These are phyloP conservation scores for Lycodopsis pacificus DNA, from an alignment of 2,797 vertebrate species.

Conservation along the genomic window DNA sequence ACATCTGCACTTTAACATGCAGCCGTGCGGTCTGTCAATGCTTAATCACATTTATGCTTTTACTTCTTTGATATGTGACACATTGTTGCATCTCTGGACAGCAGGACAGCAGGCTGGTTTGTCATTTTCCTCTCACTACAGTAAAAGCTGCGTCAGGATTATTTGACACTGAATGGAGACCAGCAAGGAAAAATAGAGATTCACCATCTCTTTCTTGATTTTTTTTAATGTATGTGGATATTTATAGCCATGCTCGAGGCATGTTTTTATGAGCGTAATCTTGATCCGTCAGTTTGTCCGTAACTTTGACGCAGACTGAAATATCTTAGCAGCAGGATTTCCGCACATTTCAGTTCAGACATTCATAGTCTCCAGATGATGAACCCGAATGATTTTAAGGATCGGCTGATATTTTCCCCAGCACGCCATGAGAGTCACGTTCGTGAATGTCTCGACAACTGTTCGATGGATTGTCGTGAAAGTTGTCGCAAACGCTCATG, in stretches of 20 bases:
- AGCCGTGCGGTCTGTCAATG: conserved; percentile 18
- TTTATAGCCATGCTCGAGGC: neutral
- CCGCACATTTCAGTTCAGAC: neutral
- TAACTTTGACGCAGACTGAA: neutral
- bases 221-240: neutral
- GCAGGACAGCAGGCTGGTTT: neutral
- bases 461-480: too few species aligned
- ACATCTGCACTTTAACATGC: conserved; percentile 32
- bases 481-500: neutral
- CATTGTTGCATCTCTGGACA: neutral
- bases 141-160: conserved; percentile 15
- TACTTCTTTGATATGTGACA: neutral
- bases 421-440: neutral
- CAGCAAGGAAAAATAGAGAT: neutral
- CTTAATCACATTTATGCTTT: conserved; percentile 19
- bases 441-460: too few species aligned
- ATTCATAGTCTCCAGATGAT: neutral
- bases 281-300: neutral
- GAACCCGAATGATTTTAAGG: neutral
- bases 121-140: conserved; percentile 4
- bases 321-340: neutral
- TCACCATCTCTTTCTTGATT: neutral
- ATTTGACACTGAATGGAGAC: neutral
- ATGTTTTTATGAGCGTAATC: neutral
- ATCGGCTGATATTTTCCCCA: neutral